A percentile compares a stretch with the other conserved stretches of the same genome.
Conservation (phyloP, 2,113 vertebrate genomes). For the Salminus brasiliensis region DNA sequence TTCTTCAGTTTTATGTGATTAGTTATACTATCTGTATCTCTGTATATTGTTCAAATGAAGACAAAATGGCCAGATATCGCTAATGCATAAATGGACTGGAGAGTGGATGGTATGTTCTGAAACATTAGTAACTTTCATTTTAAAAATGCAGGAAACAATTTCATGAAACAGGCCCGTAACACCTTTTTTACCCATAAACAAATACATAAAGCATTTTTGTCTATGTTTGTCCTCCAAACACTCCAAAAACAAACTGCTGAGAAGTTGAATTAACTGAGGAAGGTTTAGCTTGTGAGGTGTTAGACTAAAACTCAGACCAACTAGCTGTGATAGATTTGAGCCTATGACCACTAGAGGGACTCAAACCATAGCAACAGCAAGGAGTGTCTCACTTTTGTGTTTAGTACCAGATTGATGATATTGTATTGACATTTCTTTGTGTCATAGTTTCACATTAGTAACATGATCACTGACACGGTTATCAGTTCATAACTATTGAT, state of each 20-base stretch:
- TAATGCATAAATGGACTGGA: no score
- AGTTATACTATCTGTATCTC: no score
- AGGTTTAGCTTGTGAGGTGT: not conserved
- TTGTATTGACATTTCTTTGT: not conserved
- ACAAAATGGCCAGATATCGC: no score
- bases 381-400: not conserved
- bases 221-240: no score
- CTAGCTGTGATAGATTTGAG: not conserved
- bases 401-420: not conserved
- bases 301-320: not conserved
- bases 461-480: not conserved
- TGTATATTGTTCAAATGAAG: no score
- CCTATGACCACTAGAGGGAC: constrained; percentile 44
- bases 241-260: not conserved
- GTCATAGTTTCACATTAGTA: not conserved
- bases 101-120: no score
- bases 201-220: no score
- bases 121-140: no score
- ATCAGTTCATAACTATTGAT: not conserved
- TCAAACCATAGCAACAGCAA: not conserved
- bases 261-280: not conserved
- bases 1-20: no score
- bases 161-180: no score
- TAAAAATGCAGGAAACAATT: no score
- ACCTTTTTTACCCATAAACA: no score